phyloP scores from a whole-genome alignment of 2,797 vertebrate genomes.

The Aulostomus chinensis region DNA sequence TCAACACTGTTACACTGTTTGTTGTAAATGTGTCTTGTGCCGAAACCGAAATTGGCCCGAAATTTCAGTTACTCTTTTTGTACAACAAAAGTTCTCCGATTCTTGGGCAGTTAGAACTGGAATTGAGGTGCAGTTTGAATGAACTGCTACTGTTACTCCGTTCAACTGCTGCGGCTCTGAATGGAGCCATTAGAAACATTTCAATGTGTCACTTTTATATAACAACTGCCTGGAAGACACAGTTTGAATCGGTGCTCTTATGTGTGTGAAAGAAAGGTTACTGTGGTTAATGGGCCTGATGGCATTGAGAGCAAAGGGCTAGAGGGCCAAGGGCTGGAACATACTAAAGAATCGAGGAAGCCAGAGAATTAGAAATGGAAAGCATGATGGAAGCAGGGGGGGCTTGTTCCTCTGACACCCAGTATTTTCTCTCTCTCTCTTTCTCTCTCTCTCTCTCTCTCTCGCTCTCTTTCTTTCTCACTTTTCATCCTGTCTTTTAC shows the following conservation, averaged over 20 bases:
- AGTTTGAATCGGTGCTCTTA: slow-evolving; percentile 23
- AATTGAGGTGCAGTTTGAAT: too few species aligned
- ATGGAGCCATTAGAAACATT: slow-evolving; percentile 55
- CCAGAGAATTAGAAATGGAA: slow-evolving; percentile 15
- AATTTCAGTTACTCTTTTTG: too few species aligned
- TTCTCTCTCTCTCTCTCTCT: not conserved
- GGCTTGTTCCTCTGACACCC: too few species aligned
- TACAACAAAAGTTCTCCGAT: too few species aligned
- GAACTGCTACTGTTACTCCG: too few species aligned
- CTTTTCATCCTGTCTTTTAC: not conserved
- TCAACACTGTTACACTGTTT: not conserved
- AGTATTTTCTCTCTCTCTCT: too few species aligned
- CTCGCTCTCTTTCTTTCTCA: not conserved
- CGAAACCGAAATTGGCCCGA: not conserved
- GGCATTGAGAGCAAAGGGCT: slow-evolving; percentile 6
- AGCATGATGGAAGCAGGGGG: slow-evolving; percentile 13
- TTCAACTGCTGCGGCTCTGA: too few species aligned
- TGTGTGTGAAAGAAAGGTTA: slow-evolving; percentile 30
- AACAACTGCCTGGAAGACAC: slow-evolving; percentile 37
- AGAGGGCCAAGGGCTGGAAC: slow-evolving; percentile 10
- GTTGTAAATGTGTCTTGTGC: not conserved
- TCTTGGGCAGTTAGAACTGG: too few species aligned
- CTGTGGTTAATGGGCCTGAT: slow-evolving; percentile 45
- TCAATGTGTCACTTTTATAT: slow-evolving; percentile 38
- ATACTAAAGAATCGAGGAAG: slow-evolving; percentile 21